phyloP scores from a whole-genome alignment of 2,113 vertebrate species.

The Leptocoma aspasia region DNA sequence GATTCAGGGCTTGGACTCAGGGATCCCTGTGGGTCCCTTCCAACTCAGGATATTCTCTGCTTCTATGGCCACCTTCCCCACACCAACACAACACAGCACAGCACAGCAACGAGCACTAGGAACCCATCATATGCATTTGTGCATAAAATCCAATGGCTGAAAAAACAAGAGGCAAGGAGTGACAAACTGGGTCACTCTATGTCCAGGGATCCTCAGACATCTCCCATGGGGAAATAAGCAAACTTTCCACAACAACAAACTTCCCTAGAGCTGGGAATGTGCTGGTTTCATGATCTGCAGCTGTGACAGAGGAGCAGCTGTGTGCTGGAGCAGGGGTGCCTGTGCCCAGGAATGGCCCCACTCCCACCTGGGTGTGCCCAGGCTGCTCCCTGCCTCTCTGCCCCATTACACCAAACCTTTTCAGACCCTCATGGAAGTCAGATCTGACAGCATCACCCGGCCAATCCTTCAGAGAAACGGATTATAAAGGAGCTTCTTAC shows the following conservation, averaged over 20 bases:
- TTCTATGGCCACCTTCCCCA: background rate
- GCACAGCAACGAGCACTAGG: background rate
- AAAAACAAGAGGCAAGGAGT: background rate
- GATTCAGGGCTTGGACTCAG: background rate
- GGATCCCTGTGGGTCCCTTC: background rate
- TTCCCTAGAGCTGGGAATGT: background rate
- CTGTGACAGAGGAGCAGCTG: background rate
- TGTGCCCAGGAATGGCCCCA: background rate
- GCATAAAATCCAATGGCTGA: background rate
- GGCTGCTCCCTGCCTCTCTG: background rate
- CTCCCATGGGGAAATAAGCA: background rate
- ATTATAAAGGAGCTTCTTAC: background rate
- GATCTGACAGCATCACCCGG: background rate
- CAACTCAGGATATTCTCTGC: background rate
- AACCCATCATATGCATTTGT: background rate
- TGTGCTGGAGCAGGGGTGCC: background rate
- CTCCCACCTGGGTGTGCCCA: background rate
- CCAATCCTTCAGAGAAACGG: background rate
- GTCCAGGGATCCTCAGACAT: background rate
- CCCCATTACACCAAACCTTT: accelerated
- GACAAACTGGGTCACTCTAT: background rate
- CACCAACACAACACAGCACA: background rate
- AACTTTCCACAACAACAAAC: background rate
- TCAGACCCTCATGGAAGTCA: background rate
- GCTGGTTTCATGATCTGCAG: accelerated